Percentiles rank a stretch among this genome's conserved stretches.
phyloP scores from a whole-genome alignment of 1,140 invertebrate genomes.

The Ips nitidus region DNA sequence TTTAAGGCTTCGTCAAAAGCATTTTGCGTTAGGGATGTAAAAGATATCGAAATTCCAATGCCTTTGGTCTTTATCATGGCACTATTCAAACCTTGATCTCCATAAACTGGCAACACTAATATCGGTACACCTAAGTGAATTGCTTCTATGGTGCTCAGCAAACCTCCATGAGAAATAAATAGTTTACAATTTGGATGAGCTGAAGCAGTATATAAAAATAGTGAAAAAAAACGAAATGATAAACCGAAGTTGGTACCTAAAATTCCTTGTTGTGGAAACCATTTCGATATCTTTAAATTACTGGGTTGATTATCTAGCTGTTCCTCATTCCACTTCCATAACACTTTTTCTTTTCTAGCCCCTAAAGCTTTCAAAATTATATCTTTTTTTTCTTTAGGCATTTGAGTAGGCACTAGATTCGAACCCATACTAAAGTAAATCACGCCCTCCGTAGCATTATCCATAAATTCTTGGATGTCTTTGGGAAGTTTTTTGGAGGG shows the following conservation, averaged over 20 bases:
- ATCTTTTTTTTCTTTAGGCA: slow-evolving; percentile 50
- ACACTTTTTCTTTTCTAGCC: slow-evolving; percentile 53
- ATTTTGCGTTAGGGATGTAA: too few relatives aligned
- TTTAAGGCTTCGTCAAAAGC: too few relatives aligned
- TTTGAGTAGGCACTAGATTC: slow-evolving; percentile 52
- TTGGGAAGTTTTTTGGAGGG: slow-evolving; percentile 52
- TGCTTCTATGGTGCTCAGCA: slow-evolving; percentile 56
- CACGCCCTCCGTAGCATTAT: slow-evolving; percentile 54
- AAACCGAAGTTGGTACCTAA: slow-evolving; percentile 52
- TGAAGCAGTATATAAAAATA: slow-evolving; percentile 18
- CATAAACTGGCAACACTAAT: slow-evolving; percentile 50
- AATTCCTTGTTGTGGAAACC: slow-evolving; percentile 65
- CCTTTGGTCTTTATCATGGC: slow-evolving; percentile 40
- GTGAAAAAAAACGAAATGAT: neutral
- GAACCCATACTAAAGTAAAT: slow-evolving; percentile 59
- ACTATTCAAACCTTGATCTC: slow-evolving; percentile 46
- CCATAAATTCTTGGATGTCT: slow-evolving; percentile 54
- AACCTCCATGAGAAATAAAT: slow-evolving; percentile 60
- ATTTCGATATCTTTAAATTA: slow-evolving; percentile 54
- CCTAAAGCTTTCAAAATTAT: slow-evolving; percentile 54
- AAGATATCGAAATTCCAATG: slow-evolving; percentile 44
- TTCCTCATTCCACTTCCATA: slow-evolving; percentile 61
- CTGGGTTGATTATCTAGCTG: slow-evolving; percentile 52
- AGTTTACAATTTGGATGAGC: slow-evolving; percentile 48
- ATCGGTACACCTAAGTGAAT: slow-evolving; percentile 56